These are phyloP conservation scores for Brachypterus glaber DNA, from an alignment of 2,888 invertebrate species.

Conservation along the genomic window DNA sequence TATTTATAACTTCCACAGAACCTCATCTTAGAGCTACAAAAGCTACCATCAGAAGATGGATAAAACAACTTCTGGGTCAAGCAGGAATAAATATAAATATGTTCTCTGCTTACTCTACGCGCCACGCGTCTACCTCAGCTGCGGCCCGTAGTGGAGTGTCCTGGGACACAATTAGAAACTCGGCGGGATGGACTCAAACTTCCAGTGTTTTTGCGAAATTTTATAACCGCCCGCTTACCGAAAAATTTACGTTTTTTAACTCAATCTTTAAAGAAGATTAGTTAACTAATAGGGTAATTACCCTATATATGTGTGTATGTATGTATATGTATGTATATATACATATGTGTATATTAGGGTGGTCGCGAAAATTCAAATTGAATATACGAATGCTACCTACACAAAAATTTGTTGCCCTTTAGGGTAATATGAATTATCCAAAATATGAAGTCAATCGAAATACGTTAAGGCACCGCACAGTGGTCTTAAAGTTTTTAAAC, in stretches of 20 bases:
- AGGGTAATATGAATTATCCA: too few species aligned
- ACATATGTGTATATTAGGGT: too few species aligned
- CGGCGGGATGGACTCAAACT: not conserved
- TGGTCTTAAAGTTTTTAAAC: too few species aligned
- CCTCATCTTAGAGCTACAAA: not conserved
- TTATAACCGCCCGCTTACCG: not conserved
- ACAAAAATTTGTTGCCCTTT: too few species aligned
- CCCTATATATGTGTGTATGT: too few species aligned
- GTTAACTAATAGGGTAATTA: too few species aligned
- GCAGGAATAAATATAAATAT: not conserved
- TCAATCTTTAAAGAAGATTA: slow-evolving; percentile 1
- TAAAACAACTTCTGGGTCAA: not conserved
- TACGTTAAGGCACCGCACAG: too few species aligned
- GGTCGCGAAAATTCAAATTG: too few species aligned
- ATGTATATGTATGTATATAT: too few species aligned
- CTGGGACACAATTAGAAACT: not conserved
- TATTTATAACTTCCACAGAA: not conserved
- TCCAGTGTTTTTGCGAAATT: slow-evolving; percentile 1
- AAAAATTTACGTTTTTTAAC: not conserved
- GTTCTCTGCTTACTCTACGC: not conserved
- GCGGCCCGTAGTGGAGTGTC: not conserved
- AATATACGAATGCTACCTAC: too few species aligned
- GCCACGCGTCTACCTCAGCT: not conserved
- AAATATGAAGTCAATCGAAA: too few species aligned
- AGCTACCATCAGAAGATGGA: not conserved